Conservation (phyloP, 2,113 vertebrate species). For the Eidolon helvum region DNA sequence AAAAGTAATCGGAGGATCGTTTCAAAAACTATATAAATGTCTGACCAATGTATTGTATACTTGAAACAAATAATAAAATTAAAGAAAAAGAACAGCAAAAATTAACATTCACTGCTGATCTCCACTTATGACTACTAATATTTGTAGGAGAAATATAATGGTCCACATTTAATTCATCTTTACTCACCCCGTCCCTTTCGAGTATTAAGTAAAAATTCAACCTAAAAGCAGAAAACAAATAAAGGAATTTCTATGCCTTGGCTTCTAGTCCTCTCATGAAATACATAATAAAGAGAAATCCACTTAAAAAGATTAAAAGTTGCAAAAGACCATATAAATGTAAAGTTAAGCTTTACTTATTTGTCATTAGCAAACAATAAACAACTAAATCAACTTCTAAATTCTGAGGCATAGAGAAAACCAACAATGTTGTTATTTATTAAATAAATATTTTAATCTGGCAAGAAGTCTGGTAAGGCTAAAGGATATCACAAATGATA, state of each 20-base stretch:
- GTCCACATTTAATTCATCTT: constrained; percentile 16
- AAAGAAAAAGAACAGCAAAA: background rate
- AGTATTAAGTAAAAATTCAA: constrained; percentile 36
- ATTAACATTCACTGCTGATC: background rate
- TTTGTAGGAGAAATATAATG: background rate
- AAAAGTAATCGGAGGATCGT: no score
- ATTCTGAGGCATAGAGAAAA: background rate
- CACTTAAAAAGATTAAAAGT: background rate
- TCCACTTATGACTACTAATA: background rate
- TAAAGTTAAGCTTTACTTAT: background rate
- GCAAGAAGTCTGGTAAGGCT: background rate
- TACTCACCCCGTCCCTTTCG: background rate
- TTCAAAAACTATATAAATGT: no score
- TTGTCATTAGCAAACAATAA: constrained; percentile 9
- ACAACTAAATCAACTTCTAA: background rate
- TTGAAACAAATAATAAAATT: background rate
- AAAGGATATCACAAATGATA: background rate
- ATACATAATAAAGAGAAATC: background rate
- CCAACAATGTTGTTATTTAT: background rate
- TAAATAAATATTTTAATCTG: constrained; percentile 35
- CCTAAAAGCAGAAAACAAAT: background rate
- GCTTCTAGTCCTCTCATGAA: background rate
- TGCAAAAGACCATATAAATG: background rate
- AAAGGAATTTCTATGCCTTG: background rate
- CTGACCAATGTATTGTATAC: no score